Conservation (phyloP, 2,113 vertebrate genomes). For the Crotophaga sulcirostris region DNA sequence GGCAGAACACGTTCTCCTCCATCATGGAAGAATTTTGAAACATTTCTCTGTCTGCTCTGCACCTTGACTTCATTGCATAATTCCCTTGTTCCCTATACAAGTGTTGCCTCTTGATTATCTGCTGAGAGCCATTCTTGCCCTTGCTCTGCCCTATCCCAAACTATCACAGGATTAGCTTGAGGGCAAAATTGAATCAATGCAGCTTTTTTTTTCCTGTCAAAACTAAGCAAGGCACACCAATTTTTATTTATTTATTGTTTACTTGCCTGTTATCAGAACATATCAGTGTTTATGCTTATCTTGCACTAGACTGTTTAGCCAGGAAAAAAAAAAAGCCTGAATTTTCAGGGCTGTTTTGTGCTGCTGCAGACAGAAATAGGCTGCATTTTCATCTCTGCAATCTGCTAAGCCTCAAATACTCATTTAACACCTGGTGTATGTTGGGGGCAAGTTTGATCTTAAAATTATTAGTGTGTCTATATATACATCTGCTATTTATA, state of each 20-base stretch:
- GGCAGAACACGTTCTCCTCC: not conserved
- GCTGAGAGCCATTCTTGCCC: not conserved
- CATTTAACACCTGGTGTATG: conserved; percentile 4
- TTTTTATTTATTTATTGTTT: not conserved
- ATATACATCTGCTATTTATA: not conserved
- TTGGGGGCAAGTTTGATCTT: not conserved
- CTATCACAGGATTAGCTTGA: not conserved
- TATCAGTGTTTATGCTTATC: not conserved
- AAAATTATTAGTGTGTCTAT: not conserved
- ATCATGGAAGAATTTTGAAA: not conserved
- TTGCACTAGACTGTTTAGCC: not conserved
- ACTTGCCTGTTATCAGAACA: not conserved
- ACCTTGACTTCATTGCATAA: not conserved
- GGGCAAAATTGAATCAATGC: not conserved
- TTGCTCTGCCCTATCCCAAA: not conserved
- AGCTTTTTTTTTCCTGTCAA: not conserved
- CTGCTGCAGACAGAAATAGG: not conserved
- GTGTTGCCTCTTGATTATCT: not conserved
- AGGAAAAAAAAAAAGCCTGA: not conserved
- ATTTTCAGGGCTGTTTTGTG: conserved; percentile 6
- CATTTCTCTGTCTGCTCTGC: not conserved
- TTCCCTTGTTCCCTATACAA: not conserved
- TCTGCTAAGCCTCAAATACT: conserved; percentile 25
- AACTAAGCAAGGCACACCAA: not conserved
- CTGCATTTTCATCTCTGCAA: conserved; percentile 23